Evolutionary conservation across 2,888 invertebrate genomes (phyloP).

Genomic region (Perizoma flavofasciatum): DNA sequence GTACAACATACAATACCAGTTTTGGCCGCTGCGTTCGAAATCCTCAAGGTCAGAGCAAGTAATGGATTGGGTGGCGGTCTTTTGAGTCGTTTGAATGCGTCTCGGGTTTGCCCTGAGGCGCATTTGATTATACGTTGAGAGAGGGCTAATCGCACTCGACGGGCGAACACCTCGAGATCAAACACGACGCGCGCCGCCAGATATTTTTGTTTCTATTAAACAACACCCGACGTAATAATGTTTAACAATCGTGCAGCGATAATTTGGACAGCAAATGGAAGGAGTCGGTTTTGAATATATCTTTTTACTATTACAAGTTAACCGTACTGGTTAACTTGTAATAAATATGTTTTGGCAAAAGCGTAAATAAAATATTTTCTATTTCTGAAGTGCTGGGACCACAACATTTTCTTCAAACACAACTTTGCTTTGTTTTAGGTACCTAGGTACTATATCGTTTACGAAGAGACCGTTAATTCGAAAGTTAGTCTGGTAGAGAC

Average conservation of each 20-base stretch:
- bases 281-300: constrained; percentile 40
- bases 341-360: too few species aligned
- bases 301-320: too few species aligned
- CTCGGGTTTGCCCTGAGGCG: constrained; percentile 72
- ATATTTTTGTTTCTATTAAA: constrained; percentile 85
- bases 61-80: constrained; percentile 44
- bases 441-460: too few species aligned
- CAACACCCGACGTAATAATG: constrained; percentile 85
- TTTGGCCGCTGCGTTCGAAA: constrained; percentile 9
- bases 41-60: constrained; percentile 27
- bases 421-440: too few species aligned
- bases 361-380: too few species aligned
- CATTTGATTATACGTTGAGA: constrained; percentile 84
- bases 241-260: constrained; percentile 84
- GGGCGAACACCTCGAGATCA: constrained; percentile 84
- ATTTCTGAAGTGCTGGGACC: too few species aligned
- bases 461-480: too few species aligned
- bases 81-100: constrained; percentile 40
- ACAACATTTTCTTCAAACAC: too few species aligned
- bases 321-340: too few species aligned
- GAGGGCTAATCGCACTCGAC: constrained; percentile 83
- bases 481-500: too few species aligned
- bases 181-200: constrained; percentile 84
- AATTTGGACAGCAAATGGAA: constrained; percentile 67
- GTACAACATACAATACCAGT: constrained; percentile 38